Base-by-base conservation (phyloP, 1,140 invertebrate genomes). In the Habropoda laboriosa region DNA sequence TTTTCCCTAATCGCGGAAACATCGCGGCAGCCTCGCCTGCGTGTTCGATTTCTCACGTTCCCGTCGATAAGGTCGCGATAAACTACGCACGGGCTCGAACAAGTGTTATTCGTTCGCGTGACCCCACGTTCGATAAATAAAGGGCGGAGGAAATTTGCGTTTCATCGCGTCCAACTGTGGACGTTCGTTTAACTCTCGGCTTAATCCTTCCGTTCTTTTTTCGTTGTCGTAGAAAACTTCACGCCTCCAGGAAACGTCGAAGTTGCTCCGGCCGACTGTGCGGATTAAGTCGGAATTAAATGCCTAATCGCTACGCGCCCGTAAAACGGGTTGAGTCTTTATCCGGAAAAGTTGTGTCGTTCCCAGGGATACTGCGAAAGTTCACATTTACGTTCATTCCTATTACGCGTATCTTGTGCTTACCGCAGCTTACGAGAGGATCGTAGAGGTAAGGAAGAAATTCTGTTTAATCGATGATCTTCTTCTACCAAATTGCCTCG, bases 61-160 rank as follows among this genome's bases (percentile, higher is more conserved):
- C 49, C 55, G 30, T 75, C 76, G 72, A 84, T 88, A 88, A 81
- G 61, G 57, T 60, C 79, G 61, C 71, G 72, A 80, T 83, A 66
- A 78, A 38, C 66, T 35, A 49, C 38, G 35, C 38, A 30, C 42
- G 7, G 16, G 47, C 5, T 18, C 45, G 27, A 32, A 51, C 78
- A 79, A 68, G 70, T 64, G 64, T 42, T n/a, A 51, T 40, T 60
- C 68, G 55, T 38, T 67, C 38, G 27, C 47, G 12, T 67, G 70
- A 78, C 51, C 78, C 6, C 64, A 30, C 6, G 30, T 7, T 16
- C 67, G 42, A 78, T 58, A 71, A 81, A 74, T 81, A 71, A 73
- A 67, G 49, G 47, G 27, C 32, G 53, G 40, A 13, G 18, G 70
- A 75, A 55, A 42, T 63, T n/a, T n/a, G n/a, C 21, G 21, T 80